Base-by-base conservation (phyloP, 2,113 vertebrate species). In the Jacana jacana region DNA sequence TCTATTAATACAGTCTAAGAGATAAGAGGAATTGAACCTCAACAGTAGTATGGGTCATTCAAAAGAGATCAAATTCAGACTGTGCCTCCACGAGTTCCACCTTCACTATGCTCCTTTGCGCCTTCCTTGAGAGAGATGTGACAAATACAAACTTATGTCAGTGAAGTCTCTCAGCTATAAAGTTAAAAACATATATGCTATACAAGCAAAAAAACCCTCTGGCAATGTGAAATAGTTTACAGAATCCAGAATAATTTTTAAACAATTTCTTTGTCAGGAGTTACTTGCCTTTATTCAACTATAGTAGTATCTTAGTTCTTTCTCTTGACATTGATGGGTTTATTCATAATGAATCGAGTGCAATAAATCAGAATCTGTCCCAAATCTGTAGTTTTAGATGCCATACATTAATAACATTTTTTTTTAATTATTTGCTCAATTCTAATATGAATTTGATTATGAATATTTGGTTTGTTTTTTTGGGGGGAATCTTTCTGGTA, bases 31-130 rank as follows among this genome's bases (percentile, higher is more conserved):
- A 69, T 58, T 95, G 90, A 90, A 84, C 44, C 16, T 0, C 7
- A 4, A n/a, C 80, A 57, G 64, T 44, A 40, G 39, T 30, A 4
- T 33, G 44, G 80, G 69, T 76, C 86, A 71, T 84, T 88, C 88
- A 81, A 58, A 82, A 84, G 52, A 79, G n/a, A 78, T 90, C 65
- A 84, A 65, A 93, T 82, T 88, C 52, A 87, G 39, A 71, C 61
- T 52, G 9, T 55, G 7, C 14, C 20, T 88, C 49, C 61, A 2
- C 57, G 35, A 48, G 35, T 81, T 89, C 57, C 57, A 79, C 57
- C 48, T 82, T 87, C 12, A 5, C 35, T 79, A 9, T 42, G 57
- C 44, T 91, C 57, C 30, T 64, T 55, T 64, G 65, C 3, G 0
- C 78, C 17, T 13, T 60, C 15, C 66, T 48, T 85, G 33, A 79